These are phyloP conservation scores for Ormyrus labotus DNA, from an alignment of 2,888 invertebrate species.

Conservation along the genomic window DNA sequence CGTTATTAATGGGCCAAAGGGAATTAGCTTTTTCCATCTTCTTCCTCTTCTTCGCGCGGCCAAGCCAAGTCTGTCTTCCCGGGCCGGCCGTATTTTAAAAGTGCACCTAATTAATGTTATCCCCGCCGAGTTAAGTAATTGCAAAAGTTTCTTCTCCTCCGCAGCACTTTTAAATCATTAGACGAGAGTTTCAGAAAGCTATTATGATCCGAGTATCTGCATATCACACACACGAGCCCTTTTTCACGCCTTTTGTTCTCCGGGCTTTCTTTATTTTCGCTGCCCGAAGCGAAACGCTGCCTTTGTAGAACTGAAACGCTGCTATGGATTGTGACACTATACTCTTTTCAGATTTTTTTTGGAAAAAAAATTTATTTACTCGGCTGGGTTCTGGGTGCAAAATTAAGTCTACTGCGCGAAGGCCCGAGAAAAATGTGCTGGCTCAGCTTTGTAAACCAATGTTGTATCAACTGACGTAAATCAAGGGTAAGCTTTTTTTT, in stretches of 20 bases:
- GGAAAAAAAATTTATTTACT: constrained; percentile 41
- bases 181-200: constrained; percentile 30
- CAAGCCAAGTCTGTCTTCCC: constrained; percentile 34
- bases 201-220: constrained; percentile 33
- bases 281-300: not conserved
- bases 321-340: not conserved
- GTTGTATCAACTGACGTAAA: too few species aligned
- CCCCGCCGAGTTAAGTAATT: constrained; percentile 55
- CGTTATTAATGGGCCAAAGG: constrained; percentile 52
- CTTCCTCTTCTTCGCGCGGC: constrained; percentile 23
- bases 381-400: not conserved
- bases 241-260: constrained; percentile 29
- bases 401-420: constrained; percentile 14
- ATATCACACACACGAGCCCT: constrained; percentile 4
- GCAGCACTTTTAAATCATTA: constrained; percentile 29
- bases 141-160: constrained; percentile 49
- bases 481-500: too few species aligned
- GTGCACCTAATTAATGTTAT: constrained; percentile 56
- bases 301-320: constrained; percentile 9
- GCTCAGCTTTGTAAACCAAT: too few species aligned
- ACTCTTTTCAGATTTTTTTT: too few species aligned
- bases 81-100: constrained; percentile 49
- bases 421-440: not conserved
- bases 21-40: constrained; percentile 47
- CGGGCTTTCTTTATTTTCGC: constrained; percentile 13